Evolutionary conservation across 2,797 vertebrate species (phyloP).

Genomic region (Zenarchopterus dispar): DNA sequence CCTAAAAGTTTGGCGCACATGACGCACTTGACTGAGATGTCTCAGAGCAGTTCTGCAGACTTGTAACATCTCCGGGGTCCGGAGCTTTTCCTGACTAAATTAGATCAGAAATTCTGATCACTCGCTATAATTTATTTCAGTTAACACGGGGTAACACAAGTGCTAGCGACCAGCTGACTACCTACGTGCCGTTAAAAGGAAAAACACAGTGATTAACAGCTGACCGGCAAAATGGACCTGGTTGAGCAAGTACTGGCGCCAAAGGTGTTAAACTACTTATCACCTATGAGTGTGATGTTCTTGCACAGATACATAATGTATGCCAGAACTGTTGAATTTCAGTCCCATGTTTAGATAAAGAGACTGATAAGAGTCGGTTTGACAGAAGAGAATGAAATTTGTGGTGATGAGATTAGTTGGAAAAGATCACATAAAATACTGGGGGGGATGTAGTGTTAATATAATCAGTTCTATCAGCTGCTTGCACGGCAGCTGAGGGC

Average conservation of each 20-base stretch:
- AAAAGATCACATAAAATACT: slow-evolving; percentile 40
- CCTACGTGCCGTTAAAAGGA: slow-evolving; percentile 4
- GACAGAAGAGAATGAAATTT: slow-evolving; percentile 4
- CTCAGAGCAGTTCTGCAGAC: no score
- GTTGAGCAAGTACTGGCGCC: not conserved
- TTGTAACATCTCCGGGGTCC: slow-evolving; percentile 47
- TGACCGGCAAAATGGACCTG: not conserved
- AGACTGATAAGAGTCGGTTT: slow-evolving; percentile 6
- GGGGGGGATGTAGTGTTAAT: slow-evolving; percentile 50
- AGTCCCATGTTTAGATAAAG: not conserved
- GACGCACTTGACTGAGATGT: slow-evolving; percentile 23
- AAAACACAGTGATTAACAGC: slow-evolving; percentile 16
- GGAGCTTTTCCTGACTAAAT: slow-evolving; percentile 51
- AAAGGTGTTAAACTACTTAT: not conserved
- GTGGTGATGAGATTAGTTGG: slow-evolving; percentile 26
- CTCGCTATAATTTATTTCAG: slow-evolving; percentile 61
- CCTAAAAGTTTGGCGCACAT: slow-evolving; percentile 1
- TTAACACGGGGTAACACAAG: slow-evolving; percentile 41
- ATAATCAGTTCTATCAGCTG: slow-evolving; percentile 65
- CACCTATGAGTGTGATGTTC: not conserved
- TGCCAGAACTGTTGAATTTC: not conserved
- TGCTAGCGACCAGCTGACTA: slow-evolving; percentile 14
- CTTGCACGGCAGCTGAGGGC: slow-evolving; percentile 58
- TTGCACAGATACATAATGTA: not conserved
- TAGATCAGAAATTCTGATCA: slow-evolving; percentile 59